Evolutionary conservation across 2,113 vertebrate species (phyloP).

Genomic region (Malaclemys terrapin): DNA sequence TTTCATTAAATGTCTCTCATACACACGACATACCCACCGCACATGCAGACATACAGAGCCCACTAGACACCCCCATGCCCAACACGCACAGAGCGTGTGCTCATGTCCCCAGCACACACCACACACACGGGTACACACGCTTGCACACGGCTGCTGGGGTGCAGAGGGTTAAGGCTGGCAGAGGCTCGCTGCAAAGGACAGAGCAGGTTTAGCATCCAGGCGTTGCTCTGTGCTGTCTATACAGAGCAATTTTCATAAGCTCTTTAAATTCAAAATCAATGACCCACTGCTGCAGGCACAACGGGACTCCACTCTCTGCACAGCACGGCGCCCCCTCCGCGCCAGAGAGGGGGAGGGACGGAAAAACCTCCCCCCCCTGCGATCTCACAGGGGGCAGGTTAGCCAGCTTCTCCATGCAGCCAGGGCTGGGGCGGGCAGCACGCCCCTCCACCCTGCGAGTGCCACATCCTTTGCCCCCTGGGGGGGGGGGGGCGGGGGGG

Average conservation of each 20-base stretch:
- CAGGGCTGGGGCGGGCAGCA: neutral
- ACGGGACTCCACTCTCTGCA: neutral
- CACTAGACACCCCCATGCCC: neutral
- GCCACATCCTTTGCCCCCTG: neutral
- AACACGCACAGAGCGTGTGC: neutral
- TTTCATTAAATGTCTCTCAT: constrained; percentile 43
- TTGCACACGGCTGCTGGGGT: neutral
- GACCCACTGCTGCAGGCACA: neutral
- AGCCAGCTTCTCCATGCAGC: neutral
- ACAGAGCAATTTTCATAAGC: neutral
- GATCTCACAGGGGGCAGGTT: neutral
- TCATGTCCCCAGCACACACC: neutral
- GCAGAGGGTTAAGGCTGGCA: neutral
- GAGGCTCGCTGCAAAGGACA: neutral
- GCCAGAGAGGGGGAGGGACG: too few relatives aligned
- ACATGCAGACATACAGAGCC: too few relatives aligned
- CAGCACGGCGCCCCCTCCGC: too few relatives aligned
- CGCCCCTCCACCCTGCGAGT: neutral
- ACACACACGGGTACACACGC: neutral
- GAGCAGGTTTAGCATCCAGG: neutral
- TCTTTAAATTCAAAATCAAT: neutral
- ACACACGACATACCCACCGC: too few relatives aligned
- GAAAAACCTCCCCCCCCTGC: too few relatives aligned
- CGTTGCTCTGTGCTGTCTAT: neutral
- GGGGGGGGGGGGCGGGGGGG: too few relatives aligned